These are phyloP conservation scores for Daktulosphaira vitifoliae DNA, from an alignment of 1,140 invertebrate genomes.

Conservation along the genomic window DNA sequence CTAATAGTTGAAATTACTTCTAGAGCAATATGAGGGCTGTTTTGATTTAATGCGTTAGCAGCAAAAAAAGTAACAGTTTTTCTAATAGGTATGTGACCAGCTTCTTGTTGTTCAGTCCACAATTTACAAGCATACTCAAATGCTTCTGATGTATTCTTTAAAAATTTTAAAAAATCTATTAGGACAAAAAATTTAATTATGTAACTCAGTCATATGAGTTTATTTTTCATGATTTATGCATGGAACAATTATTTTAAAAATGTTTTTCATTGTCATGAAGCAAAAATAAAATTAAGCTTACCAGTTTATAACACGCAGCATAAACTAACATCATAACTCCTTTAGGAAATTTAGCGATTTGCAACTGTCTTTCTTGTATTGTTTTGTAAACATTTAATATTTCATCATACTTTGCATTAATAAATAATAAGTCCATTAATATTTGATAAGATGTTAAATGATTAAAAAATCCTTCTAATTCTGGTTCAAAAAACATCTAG, in stretches of 20 bases:
- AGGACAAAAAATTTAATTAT: neutral
- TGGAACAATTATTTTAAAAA: no score
- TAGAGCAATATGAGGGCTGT: slow-evolving; percentile 54
- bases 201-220: no score
- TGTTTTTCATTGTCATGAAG: neutral
- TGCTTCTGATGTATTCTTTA: slow-evolving; percentile 61
- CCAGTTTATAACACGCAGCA: slow-evolving; percentile 67
- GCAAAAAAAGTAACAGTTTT: slow-evolving; percentile 54
- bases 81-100: slow-evolving; percentile 50
- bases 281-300: no score
- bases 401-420: slow-evolving; percentile 58
- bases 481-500: slow-evolving; percentile 55
- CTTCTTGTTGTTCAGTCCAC: slow-evolving; percentile 50
- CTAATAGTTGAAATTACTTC: slow-evolving; percentile 51
- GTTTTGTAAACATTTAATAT: slow-evolving; percentile 55
- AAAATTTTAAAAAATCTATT: no score
- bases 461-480: slow-evolving; percentile 56
- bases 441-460: slow-evolving; percentile 61
- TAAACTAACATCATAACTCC: slow-evolving; percentile 55
- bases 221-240: no score
- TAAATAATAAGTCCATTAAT: slow-evolving; percentile 61
- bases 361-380: slow-evolving; percentile 50
- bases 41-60: slow-evolving; percentile 57
- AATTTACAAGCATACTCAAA: slow-evolving; percentile 55
- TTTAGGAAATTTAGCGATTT: slow-evolving; percentile 55